Conservation (phyloP, 2,888 invertebrate genomes). For the Chrysopilus asiliformis region DNA sequence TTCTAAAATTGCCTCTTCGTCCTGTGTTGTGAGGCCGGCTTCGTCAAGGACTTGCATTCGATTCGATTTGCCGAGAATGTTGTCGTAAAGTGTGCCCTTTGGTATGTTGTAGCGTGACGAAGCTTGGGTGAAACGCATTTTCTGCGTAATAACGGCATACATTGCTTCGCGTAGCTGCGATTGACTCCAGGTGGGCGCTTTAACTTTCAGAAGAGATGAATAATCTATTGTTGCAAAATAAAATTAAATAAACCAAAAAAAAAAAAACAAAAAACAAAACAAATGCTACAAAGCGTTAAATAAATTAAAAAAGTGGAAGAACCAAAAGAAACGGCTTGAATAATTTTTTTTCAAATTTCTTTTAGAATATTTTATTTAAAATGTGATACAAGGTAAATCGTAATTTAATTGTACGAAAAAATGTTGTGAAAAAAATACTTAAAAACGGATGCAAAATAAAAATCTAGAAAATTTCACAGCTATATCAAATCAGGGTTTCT, state of each 20-base stretch:
- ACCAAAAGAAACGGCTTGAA: not conserved
- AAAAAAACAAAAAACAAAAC: conserved; percentile 25
- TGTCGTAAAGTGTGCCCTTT: conserved; percentile 65
- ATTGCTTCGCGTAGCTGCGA: conserved; percentile 61
- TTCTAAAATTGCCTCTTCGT: conserved; percentile 53
- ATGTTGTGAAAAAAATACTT: no score
- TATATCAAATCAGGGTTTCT: no score
- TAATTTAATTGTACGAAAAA: no score
- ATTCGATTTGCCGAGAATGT: conserved; percentile 62
- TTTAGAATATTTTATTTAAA: no score
- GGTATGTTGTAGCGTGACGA: conserved; percentile 57
- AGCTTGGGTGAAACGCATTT: conserved; percentile 65
- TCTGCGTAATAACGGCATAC: conserved; percentile 58
- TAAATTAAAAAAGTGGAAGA: not conserved
- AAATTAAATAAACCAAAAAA: conserved; percentile 22
- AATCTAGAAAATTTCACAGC: no score
- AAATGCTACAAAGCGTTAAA: conserved; percentile 17
- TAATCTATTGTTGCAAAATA: conserved; percentile 34
- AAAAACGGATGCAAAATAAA: no score
- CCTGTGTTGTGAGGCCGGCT: conserved; percentile 44
- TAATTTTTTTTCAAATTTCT: conserved; percentile 1
- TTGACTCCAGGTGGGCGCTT: conserved; percentile 63
- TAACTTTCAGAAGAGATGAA: conserved; percentile 51
- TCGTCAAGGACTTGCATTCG: conserved; percentile 62
- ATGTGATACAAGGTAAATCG: no score